These are phyloP conservation scores for Glareola pratincola DNA, from an alignment of 2,113 vertebrate species.

Conservation along the genomic window DNA sequence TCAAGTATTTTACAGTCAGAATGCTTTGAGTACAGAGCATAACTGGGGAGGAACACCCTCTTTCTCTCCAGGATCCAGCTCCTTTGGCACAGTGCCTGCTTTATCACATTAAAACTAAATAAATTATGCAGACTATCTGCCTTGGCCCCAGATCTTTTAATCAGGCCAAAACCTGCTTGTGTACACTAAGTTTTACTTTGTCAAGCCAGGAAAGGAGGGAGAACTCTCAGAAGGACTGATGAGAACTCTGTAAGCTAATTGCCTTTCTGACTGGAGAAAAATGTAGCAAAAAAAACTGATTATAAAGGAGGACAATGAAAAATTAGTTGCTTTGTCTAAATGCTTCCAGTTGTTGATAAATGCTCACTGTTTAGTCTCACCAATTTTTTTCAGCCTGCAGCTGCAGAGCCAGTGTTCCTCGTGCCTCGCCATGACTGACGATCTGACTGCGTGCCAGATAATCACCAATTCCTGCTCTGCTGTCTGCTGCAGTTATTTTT, in stretches of 20 bases:
- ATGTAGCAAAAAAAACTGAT: neutral
- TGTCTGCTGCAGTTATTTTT: constrained; percentile 70
- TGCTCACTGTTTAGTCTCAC: constrained; percentile 56
- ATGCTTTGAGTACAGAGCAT: neutral
- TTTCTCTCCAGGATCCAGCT: neutral
- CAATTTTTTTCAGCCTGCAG: constrained; percentile 60
- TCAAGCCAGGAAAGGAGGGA: neutral
- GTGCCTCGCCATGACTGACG: constrained; percentile 77
- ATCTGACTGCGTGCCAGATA: constrained; percentile 69
- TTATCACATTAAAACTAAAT: neutral
- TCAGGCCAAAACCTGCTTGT: neutral
- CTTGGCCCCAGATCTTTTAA: neutral
- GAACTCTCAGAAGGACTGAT: neutral
- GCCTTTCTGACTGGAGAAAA: constrained; percentile 10
- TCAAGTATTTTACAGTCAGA: neutral
- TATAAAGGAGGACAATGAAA: constrained; percentile 59
- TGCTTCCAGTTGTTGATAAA: constrained; percentile 69
- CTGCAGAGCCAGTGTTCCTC: constrained; percentile 60
- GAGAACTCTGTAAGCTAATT: constrained; percentile 8
- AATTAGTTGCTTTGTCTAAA: constrained; percentile 65
- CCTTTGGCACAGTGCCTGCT: neutral
- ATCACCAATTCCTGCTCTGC: constrained; percentile 74
- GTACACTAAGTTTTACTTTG: neutral
- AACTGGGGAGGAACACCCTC: neutral
- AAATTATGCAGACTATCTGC: neutral